Evolutionary conservation across 2,888 invertebrate species (phyloP).

Genomic region (Lampropteryx suffumata): DNA sequence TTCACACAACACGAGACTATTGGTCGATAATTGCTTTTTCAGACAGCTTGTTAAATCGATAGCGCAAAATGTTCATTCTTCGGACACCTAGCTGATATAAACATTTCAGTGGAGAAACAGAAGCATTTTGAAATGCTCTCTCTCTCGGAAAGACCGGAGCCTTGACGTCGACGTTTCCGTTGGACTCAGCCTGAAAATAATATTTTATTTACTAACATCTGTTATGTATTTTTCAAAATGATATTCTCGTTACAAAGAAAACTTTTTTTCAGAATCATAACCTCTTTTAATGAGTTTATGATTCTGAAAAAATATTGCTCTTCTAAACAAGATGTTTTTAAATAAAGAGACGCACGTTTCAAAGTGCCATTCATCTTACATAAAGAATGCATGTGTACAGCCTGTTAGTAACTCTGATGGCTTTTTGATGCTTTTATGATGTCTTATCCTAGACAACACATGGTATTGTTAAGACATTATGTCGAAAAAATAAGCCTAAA

Average conservation of each 20-base stretch:
- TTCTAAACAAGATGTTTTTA: neutral
- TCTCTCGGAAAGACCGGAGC: conserved; percentile 43
- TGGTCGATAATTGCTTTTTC: too few species aligned
- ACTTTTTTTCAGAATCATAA: too few species aligned
- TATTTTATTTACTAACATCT: conserved; percentile 23
- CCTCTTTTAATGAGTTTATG: too few species aligned
- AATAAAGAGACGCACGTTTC: conserved; percentile 10
- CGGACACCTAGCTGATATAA: conserved; percentile 34
- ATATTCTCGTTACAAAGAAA: neutral
- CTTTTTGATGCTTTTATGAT: conserved; percentile 80
- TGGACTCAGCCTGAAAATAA: conserved; percentile 44
- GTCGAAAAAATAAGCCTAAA: neutral
- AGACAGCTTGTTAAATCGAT: neutral
- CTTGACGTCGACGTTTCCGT: conserved; percentile 61
- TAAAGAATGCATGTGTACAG: conserved; percentile 56
- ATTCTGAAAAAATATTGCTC: neutral
- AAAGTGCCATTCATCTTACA: conserved; percentile 40
- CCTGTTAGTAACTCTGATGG: conserved; percentile 73
- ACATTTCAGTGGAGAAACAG: conserved; percentile 43
- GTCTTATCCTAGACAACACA: conserved; percentile 62
- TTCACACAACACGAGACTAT: too few species aligned
- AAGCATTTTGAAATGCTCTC: conserved; percentile 36
- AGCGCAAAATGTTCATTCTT: conserved; percentile 22
- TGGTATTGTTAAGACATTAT: conserved; percentile 51
- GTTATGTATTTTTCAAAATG: conserved; percentile 2